phyloP scores from a whole-genome alignment of 2,797 vertebrate genomes.

The Notolabrus celidotus region DNA sequence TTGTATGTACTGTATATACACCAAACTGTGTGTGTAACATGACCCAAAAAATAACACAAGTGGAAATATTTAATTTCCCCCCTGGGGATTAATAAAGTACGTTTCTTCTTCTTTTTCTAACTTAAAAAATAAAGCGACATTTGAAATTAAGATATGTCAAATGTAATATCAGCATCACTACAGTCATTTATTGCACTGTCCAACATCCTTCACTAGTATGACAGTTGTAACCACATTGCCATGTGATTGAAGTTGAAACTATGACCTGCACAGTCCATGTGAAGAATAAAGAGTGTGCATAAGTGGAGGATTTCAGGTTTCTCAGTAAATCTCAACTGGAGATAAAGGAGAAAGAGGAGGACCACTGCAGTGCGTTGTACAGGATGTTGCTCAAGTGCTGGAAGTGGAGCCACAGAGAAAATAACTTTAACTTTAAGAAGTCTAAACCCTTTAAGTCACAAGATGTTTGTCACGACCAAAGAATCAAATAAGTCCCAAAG shows the following conservation, averaged over 20 bases:
- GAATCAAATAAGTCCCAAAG: background rate
- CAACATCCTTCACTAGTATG: constrained; percentile 1
- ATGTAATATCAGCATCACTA: too few relatives aligned
- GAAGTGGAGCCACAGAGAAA: background rate
- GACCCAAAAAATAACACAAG: too few relatives aligned
- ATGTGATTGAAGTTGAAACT: background rate
- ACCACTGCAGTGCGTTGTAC: background rate
- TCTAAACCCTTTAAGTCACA: background rate
- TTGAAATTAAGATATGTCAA: too few relatives aligned
- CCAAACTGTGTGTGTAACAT: too few relatives aligned
- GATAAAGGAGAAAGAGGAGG: background rate
- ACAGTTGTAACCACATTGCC: constrained; percentile 1
- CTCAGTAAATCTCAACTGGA: background rate
- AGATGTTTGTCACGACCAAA: constrained; percentile 1
- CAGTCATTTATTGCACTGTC: too few relatives aligned
- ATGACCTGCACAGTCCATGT: background rate
- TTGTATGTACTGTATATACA: too few relatives aligned
- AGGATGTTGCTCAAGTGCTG: constrained; percentile 1
- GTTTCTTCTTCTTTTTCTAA: too few relatives aligned
- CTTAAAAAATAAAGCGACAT: too few relatives aligned
- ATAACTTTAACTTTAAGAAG: constrained; percentile 7
- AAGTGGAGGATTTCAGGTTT: background rate
- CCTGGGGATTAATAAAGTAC: too few relatives aligned
- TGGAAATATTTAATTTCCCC: too few relatives aligned
- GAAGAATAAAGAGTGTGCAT: background rate